phyloP scores from a whole-genome alignment of 1,140 invertebrate genomes.

The Venturia canescens region DNA sequence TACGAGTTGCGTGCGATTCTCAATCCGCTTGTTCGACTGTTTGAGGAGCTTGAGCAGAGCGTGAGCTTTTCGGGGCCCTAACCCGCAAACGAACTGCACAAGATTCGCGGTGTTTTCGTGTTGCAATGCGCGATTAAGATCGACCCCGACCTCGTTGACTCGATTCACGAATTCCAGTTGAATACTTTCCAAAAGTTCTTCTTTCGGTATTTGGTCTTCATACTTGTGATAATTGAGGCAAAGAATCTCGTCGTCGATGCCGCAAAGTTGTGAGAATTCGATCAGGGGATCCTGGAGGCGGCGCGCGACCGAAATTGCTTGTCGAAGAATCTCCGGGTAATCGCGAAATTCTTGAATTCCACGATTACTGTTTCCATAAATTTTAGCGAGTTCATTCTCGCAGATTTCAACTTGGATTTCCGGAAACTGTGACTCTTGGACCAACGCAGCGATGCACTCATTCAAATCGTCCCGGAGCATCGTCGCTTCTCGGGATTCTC shows the following conservation, averaged over 20 bases:
- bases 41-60: conserved; percentile 94
- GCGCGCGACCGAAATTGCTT: conserved; percentile 95
- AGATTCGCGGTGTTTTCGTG: conserved; percentile 91
- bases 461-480: conserved; percentile 91
- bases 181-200: conserved; percentile 91
- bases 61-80: conserved; percentile 96
- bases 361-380: conserved; percentile 94
- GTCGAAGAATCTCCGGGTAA: conserved; percentile 91
- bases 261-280: conserved; percentile 97
- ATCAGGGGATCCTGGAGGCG: conserved; percentile 96
- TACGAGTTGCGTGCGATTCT: conserved; percentile 96
- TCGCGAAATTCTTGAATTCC: conserved; percentile 93
- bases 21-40: conserved; percentile 94
- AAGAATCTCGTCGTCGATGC: conserved; percentile 95
- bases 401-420: conserved; percentile 92
- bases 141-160: conserved; percentile 98
- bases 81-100: conserved; percentile 98
- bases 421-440: conserved; percentile 92
- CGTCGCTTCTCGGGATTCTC: conserved; percentile 92
- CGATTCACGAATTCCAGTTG: conserved; percentile 95
- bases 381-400: conserved; percentile 94
- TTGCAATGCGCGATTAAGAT: conserved; percentile 95
- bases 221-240: conserved; percentile 89
- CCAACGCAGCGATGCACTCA: conserved; percentile 85
- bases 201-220: conserved; percentile 89